Base-by-base conservation (phyloP, 37 sponge, comb jelly and placozoan genomes). In the Aplysina aerophoba region DNA sequence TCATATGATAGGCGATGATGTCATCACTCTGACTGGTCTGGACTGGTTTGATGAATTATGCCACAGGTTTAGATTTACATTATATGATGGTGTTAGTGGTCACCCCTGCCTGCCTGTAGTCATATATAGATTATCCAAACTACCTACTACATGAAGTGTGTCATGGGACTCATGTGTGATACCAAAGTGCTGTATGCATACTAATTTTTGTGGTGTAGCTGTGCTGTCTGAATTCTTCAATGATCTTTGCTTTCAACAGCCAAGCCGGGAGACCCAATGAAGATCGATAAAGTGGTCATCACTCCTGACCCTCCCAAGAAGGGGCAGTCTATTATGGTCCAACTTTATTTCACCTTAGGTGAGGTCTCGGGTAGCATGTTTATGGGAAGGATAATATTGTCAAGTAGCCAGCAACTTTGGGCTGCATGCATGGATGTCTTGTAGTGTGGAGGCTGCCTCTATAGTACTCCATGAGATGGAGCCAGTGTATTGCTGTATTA, bases 261-360 rank as follows among this genome's bases (percentile, higher is more conserved):
- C 25, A 74, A 75, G 39, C 72, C 88, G 21, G 58, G 39, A 28
- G 87, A 84, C 68, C 54, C 80, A 62, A 56, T 59, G 31, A 59
- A 85, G 67, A 88, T 92, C 15, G 19, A 31, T 16, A 58, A 30
- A 0, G 63, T 89, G 4, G 59, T 19, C 35, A 83, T 93, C 65
- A 93, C 85, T 27, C 93, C 93, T 27, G 86, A 84, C 59, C 87
- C 87, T 55, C 88, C 88, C 39, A 21, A 84, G 65, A 87, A 84
- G 54, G 93, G 90, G 11, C 61, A 85, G 38, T 30, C 40, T 28
- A 33, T 93, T 11, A 79, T 80, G 30, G 83, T 89, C 20, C 31
- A 74, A 39, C 82, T 61, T 0, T 40, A 63, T 22, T 33, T 85
- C 15, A 25, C 22, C 11, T 36, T 91, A 25, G 36, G 91, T 91